Base-by-base conservation (phyloP, 30 jellyfish, hydroid and myxozoan species). In the Rhopilema esculentum region DNA sequence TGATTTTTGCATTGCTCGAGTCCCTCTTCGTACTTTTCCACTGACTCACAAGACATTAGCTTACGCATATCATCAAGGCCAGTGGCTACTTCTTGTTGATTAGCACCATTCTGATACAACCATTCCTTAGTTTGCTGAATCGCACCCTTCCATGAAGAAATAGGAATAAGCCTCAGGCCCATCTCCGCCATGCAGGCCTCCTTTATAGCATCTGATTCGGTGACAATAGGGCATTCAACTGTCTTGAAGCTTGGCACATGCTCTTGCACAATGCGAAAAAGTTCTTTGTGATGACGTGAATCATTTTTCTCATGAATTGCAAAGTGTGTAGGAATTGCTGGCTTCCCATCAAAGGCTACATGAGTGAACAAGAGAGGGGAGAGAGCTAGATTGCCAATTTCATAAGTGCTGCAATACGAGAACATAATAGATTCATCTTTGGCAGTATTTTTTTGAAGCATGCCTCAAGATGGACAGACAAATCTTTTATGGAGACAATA, bases 51-150 rank as follows among this genome's bases (percentile, higher is more conserved):
- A 0, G 98, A 92, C 85, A 92, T 65, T 25, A 92, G 81, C 72
- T 87, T 93, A 28, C 97, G 92, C 84, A 92, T 64, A 78, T 92
- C 98, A 28, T 92, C 98, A 23, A 92, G 90, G 7, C 93, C 94
- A 1, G 90, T 86, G 0, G 96, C 91, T 0, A 92, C 98, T 69
- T 92, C 98, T 33, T 92, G 98, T 50, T 92, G 98, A 49, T 49
- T 92, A 22, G 98, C 98, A 20, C 97, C 97, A 29, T 87, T 92
- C 7, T 88, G 93, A 82, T 86, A 86, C 89, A 92, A 48, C 98
- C 98, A 92, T 57, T 93, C 97, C 64, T 87, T 86, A 4, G 98
- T 87, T 16, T 62, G 83, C 49, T 81, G 53, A 1, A 92, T 73
- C 24, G 83, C 83, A 24, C 48, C 94, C 49, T 87, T 92, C 98